These are phyloP conservation scores for Hipparchia sbordonii DNA, from an alignment of 2,888 invertebrate genomes.

Conservation along the genomic window DNA sequence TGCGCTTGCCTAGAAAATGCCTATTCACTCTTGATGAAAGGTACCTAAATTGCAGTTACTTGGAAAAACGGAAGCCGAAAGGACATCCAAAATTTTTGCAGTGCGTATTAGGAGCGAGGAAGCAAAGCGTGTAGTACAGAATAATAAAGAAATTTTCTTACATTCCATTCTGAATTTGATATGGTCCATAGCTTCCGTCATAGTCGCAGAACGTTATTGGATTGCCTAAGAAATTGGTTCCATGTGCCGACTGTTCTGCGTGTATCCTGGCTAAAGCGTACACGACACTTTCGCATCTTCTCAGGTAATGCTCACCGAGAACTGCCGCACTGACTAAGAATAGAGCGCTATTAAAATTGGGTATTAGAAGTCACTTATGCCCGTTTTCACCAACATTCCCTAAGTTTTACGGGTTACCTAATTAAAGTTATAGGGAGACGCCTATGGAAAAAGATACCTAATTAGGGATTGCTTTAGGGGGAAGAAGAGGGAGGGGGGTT, in stretches of 20 bases:
- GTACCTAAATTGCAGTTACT: too few species aligned
- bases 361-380: not conserved
- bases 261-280: slow-evolving; percentile 78
- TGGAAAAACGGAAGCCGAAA: too few species aligned
- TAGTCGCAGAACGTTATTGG: slow-evolving; percentile 83
- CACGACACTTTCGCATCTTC: slow-evolving; percentile 86
- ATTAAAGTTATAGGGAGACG: too few species aligned
- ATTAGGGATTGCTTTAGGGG: too few species aligned
- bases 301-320: slow-evolving; percentile 83
- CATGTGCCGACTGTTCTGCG: slow-evolving; percentile 82
- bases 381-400: too few species aligned
- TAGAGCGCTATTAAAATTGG: not conserved
- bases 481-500: too few species aligned
- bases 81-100: too few species aligned
- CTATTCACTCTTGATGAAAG: too few species aligned
- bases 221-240: slow-evolving; percentile 80
- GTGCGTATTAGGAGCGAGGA: too few species aligned
- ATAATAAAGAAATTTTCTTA: slow-evolving; percentile 59
- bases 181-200: slow-evolving; percentile 85
- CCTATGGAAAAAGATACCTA: too few species aligned
- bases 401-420: too few species aligned
- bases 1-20: too few species aligned
- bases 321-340: slow-evolving; percentile 49
- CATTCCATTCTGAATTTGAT: slow-evolving; percentile 80
- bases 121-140: not conserved